These are phyloP conservation scores for Bos javanicus DNA, from an alignment of 2,113 vertebrate genomes.

Conservation along the genomic window DNA sequence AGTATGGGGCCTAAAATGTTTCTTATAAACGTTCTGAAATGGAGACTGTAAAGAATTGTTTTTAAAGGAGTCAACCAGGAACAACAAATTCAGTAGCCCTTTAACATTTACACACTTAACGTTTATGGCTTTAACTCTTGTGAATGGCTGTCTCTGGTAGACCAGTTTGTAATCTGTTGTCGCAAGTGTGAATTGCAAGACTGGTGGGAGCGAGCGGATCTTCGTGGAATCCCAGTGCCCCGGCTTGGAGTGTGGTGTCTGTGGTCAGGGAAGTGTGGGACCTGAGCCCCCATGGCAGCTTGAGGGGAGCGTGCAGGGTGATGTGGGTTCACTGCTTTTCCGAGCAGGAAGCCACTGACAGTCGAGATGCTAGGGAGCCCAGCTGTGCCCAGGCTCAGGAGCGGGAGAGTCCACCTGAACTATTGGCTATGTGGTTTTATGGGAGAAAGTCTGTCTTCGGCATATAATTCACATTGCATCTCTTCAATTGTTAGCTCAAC, in stretches of 20 bases:
- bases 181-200: background rate
- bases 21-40: slow-evolving; percentile 26
- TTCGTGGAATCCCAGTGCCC: background rate
- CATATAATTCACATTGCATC: background rate
- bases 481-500: slow-evolving; percentile 83
- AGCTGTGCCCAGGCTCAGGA: background rate
- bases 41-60: slow-evolving; percentile 1
- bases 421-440: background rate
- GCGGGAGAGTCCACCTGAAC: background rate
- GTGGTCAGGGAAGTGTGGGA: background rate
- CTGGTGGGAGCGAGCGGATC: background rate
- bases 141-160: background rate
- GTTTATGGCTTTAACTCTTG: background rate
- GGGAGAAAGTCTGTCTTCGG: background rate
- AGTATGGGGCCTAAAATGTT: slow-evolving; percentile 24
- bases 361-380: background rate
- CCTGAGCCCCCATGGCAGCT: background rate
- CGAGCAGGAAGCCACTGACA: background rate
- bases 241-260: background rate
- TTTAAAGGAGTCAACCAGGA: background rate
- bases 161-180: background rate
- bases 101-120: slow-evolving; percentile 5
- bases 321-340: background rate
- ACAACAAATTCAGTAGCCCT: slow-evolving; percentile 22
- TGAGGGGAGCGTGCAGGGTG: background rate